Evolutionary conservation across 2,888 invertebrate species (phyloP), one percentile per base, ranked within the genome.

Genomic region (Lasioglossum oenotherae): DNA sequence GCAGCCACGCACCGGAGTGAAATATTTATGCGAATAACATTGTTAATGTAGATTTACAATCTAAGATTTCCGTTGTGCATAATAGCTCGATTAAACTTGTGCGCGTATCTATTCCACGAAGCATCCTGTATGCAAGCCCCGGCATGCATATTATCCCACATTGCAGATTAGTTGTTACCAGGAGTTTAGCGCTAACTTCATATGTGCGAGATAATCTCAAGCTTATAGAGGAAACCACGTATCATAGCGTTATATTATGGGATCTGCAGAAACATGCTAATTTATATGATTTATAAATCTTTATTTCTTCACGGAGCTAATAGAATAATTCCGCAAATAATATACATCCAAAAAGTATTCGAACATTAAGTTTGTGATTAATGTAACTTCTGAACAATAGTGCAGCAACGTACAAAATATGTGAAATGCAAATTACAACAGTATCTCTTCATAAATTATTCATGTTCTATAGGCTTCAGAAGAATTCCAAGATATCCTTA

Each of bases 161-260:
- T 71, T 82, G 69, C 78, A 81, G 81, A 87, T 84, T 88, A 87
- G 81, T 88, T 88, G 84, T 87, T 87, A 78, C 84, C 72, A 53
- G 38, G 77, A 87, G 81, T 87, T 87, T 87, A 82, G 74, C 69
- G 77, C 71, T 82, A 87, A 79, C 84, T 82, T 87, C 79, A 71
- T 69, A 82, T 72, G 78, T 74, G 78, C 67, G 81, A 87, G 81
- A 87, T 88, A 84, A 87, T 87, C 87, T 81, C 74, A 44, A 74
- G 87, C 72, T 87, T 86, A 87, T 78, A 74, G 46, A 75, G 74
- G 72, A 74, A 82, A 67, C 83, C 83, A 72, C 84, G 76, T 60
- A 83, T 60, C 74, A 77, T 79, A 71, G 57, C 44, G 57, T 82
- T 84, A 49, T 74, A 74, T 60, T 49, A 72, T 44, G 77, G 35